phyloP scores from a whole-genome alignment of 2,113 vertebrate species.

The Peromyscus californicus region DNA sequence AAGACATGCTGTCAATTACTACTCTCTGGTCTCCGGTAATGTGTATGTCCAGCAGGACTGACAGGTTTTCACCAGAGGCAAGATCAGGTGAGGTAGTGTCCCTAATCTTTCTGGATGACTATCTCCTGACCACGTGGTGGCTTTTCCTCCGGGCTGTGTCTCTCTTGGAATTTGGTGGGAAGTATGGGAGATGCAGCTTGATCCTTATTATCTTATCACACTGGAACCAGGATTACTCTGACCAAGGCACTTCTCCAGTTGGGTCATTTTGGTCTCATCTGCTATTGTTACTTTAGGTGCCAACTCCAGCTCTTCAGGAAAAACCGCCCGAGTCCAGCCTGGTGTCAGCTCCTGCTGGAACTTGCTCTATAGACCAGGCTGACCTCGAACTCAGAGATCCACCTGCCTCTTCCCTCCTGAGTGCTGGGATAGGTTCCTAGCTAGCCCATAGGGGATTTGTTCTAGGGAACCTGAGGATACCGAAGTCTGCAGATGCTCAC shows the following conservation, averaged over 20 bases:
- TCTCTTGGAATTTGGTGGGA: background rate
- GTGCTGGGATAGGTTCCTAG: background rate
- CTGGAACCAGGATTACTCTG: background rate
- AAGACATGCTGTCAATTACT: background rate
- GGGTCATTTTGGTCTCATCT: background rate
- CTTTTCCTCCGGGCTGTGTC: background rate
- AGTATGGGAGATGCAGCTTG: background rate
- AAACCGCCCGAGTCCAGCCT: background rate
- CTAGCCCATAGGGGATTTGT: background rate
- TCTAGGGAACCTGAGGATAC: background rate
- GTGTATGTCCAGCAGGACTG: background rate
- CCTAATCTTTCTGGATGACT: background rate
- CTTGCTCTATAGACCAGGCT: no score
- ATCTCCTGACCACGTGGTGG: background rate
- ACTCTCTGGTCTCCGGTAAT: background rate
- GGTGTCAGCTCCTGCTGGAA: background rate
- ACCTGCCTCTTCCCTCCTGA: no score
- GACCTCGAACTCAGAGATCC: no score
- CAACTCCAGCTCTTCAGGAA: background rate
- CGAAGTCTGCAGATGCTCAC: background rate
- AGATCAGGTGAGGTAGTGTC: background rate
- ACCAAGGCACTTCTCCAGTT: background rate
- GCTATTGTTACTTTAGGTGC: no score
- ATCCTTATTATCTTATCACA: no score
- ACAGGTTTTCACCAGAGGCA: background rate